Percentiles rank a stretch among this genome's conserved stretches.
phyloP scores from a whole-genome alignment of 1,140 invertebrate species.

The Holcopasites calliopsidis region DNA sequence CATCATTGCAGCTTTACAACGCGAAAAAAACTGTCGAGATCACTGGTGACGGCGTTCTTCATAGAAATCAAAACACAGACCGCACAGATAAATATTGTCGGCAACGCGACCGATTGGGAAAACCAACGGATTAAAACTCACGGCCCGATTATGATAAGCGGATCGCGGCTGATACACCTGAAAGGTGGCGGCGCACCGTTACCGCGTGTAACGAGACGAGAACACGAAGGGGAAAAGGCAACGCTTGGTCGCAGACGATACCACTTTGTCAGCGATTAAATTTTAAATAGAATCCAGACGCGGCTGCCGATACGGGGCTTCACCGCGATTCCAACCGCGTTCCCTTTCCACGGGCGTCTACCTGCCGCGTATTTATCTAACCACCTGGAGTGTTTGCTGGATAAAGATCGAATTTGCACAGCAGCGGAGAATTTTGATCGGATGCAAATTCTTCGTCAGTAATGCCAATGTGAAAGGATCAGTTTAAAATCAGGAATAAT shows the following conservation, averaged over 20 bases:
- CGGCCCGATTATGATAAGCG: not conserved
- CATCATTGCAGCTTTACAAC: too few relatives aligned
- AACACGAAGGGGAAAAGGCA: not conserved
- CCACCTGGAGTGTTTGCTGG: not conserved
- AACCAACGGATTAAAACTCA: not conserved
- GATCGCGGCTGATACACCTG: not conserved
- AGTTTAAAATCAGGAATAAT: not conserved
- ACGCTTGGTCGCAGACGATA: not conserved
- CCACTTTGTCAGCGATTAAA: not conserved
- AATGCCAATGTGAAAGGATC: not conserved
- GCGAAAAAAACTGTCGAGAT: too few relatives aligned
- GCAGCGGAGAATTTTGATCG: too few relatives aligned
- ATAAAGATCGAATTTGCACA: too few relatives aligned
- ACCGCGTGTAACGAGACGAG: not conserved
- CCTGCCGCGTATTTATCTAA: not conserved
- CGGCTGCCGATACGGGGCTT: not conserved
- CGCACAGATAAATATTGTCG: not conserved
- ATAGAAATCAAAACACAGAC: not conserved
- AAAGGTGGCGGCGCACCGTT: not conserved
- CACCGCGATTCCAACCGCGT: not conserved
- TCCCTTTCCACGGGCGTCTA: not conserved
- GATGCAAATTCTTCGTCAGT: not conserved
- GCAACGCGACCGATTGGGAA: not conserved
- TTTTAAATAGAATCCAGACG: conserved; percentile 9
- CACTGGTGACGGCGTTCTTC: not conserved